These are phyloP conservation scores for Spilarctia lutea DNA, from an alignment of 2,888 invertebrate genomes.

Conservation along the genomic window DNA sequence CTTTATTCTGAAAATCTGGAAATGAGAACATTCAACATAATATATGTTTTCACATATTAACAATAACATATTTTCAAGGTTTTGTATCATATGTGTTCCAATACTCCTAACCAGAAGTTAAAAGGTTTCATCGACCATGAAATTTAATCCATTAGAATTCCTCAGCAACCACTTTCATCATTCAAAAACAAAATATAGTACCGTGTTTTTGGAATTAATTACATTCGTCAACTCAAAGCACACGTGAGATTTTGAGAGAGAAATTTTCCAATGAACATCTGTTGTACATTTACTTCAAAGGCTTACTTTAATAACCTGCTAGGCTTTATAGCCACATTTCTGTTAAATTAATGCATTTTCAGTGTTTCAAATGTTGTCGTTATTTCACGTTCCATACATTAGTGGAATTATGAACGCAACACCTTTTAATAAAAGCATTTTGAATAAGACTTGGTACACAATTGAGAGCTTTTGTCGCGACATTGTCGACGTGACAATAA, in stretches of 20 bases:
- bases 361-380: conserved; percentile 55
- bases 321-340: conserved; percentile 58
- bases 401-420: conserved; percentile 59
- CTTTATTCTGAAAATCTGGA: no score
- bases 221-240: conserved; percentile 32
- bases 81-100: neutral
- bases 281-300: conserved; percentile 60
- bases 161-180: conserved; percentile 26
- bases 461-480: conserved; percentile 4
- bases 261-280: conserved; percentile 57
- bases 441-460: conserved; percentile 33
- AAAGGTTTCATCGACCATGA: conserved; percentile 6
- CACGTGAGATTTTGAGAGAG: conserved; percentile 34
- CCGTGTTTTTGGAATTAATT: conserved; percentile 45
- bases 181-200: conserved; percentile 31
- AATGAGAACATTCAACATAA: no score
- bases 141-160: conserved; percentile 14
- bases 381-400: conserved; percentile 55
- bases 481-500: neutral
- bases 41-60: no score
- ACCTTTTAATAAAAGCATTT: conserved; percentile 48
- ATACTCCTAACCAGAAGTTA: conserved; percentile 2
- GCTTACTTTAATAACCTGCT: conserved; percentile 46
- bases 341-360: conserved; percentile 66
- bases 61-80: neutral